Conservation (phyloP, 35 echinoderm and acorn worm species). For the Eucidaris tribuloides region DNA sequence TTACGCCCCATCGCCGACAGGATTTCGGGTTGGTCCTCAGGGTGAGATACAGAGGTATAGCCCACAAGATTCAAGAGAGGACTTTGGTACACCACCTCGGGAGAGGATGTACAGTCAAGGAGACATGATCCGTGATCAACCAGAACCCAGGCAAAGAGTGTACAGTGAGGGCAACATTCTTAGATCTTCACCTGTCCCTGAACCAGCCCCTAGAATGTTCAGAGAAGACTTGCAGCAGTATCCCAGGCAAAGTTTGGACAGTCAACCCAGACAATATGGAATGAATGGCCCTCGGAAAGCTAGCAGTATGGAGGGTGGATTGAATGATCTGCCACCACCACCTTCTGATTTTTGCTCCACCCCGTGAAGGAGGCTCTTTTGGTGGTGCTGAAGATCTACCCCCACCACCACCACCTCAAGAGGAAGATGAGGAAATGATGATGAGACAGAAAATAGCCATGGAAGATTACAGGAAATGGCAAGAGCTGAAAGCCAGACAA, state of each 20-base stretch:
- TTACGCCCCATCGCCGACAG: neutral
- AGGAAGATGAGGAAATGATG: neutral
- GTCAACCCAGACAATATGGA: constrained; percentile 6
- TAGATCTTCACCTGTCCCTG: neutral
- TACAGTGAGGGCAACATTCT: constrained; percentile 19
- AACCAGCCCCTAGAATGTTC: neutral
- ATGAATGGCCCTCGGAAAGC: neutral
- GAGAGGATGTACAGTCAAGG: constrained; percentile 23
- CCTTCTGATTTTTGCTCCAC: neutral
- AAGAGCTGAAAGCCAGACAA: neutral
- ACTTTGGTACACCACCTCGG: constrained; percentile 4
- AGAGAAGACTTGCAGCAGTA: neutral
- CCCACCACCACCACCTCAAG: constrained; percentile 18
- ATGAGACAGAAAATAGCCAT: neutral
- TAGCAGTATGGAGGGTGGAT: no score
- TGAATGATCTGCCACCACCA: neutral
- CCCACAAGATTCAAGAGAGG: neutral
- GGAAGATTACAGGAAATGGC: neutral
- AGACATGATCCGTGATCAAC: constrained; percentile 4
- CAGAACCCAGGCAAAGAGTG: constrained; percentile 2
- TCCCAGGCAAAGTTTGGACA: neutral
- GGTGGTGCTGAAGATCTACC: neutral
- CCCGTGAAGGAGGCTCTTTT: neutral
- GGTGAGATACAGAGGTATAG: constrained; percentile 1
- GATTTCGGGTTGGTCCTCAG: neutral